phyloP scores from a whole-genome alignment of 2,888 invertebrate genomes.

The Amorpha juglandis region DNA sequence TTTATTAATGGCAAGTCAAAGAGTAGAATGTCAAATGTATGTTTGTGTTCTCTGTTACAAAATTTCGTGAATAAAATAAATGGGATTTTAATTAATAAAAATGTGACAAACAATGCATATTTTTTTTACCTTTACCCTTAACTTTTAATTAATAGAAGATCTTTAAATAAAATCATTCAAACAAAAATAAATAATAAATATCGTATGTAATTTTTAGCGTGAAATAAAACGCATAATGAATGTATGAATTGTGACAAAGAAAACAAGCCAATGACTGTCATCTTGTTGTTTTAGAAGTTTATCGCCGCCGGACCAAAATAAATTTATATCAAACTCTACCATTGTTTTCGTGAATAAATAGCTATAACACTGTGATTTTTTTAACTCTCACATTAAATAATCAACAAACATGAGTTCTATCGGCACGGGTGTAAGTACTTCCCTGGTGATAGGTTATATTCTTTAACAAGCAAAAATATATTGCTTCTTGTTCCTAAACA shows the following conservation, averaged over 20 bases:
- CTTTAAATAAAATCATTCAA: background rate
- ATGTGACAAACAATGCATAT: too few species aligned
- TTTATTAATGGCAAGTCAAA: too few species aligned
- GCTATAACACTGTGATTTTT: constrained; percentile 32
- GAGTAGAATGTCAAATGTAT: too few species aligned
- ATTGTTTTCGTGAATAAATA: constrained; percentile 32
- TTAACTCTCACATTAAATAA: constrained; percentile 32
- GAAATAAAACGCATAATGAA: background rate
- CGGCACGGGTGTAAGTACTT: constrained; percentile 93
- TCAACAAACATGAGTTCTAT: constrained; percentile 93
- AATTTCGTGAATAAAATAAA: too few species aligned
- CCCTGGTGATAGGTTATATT: constrained; percentile 47
- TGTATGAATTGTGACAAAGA: background rate
- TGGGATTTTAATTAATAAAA: too few species aligned
- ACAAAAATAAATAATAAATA: too few species aligned
- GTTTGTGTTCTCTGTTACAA: too few species aligned
- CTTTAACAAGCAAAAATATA: background rate
- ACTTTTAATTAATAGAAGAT: too few species aligned
- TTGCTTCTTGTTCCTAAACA: background rate
- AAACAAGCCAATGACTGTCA: constrained; percentile 30
- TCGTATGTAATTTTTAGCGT: background rate
- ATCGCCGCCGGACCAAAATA: background rate
- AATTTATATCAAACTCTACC: constrained; percentile 33
- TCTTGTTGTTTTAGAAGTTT: constrained; percentile 40
- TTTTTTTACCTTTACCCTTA: too few species aligned